Conservation (phyloP, 2,888 invertebrate species). For the Tromatobia lineatoria region DNA sequence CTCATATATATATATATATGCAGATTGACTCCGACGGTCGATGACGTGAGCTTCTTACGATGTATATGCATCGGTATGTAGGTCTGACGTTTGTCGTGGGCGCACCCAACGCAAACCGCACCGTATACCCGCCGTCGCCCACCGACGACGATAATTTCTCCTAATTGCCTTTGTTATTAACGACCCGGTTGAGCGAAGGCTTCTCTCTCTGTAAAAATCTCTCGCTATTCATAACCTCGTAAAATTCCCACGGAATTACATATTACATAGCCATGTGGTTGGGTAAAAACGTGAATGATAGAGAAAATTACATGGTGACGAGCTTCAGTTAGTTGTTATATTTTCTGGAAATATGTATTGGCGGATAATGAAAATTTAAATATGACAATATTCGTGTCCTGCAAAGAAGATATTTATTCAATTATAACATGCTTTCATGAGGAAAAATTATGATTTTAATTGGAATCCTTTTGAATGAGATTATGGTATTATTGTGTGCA, state of each 20-base stretch:
- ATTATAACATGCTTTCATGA: neutral
- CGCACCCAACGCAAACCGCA: conserved; percentile 62
- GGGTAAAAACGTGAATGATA: neutral
- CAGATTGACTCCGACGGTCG: conserved; percentile 30
- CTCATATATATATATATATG: no score
- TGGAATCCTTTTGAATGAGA: neutral
- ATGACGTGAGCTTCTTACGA: conserved; percentile 73
- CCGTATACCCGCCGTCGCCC: conserved; percentile 68
- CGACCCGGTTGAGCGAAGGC: conserved; percentile 44
- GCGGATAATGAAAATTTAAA: neutral
- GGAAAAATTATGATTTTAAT: neutral
- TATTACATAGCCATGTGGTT: neutral
- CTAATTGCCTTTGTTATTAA: conserved; percentile 80
- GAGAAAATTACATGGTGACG: neutral
- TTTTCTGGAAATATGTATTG: neutral
- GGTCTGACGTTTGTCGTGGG: conserved; percentile 62
- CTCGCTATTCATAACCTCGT: conserved; percentile 55
- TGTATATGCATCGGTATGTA: conserved; percentile 48
- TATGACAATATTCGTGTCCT: neutral
- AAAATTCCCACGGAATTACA: conserved; percentile 56
- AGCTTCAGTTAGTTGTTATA: neutral
- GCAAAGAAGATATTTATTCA: neutral
- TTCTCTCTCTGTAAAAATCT: conserved; percentile 50
- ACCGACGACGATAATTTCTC: conserved; percentile 79
- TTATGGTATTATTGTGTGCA: neutral